Base-by-base conservation (phyloP, 2,888 invertebrate genomes). In the Caenorhabditis becei region DNA sequence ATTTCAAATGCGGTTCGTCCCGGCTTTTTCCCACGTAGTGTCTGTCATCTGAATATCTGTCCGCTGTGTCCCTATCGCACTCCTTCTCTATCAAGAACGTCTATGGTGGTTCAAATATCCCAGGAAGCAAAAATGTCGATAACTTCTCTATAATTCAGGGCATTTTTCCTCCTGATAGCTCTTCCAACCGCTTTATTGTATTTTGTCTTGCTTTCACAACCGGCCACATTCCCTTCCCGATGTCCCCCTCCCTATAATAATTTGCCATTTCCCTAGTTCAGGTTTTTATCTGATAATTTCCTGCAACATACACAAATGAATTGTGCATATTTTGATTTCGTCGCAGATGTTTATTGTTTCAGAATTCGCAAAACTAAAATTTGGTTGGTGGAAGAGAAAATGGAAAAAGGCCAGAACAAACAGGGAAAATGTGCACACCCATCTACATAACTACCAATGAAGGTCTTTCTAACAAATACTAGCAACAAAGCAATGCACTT, bases 381-480 rank as follows among this genome's bases (percentile, higher is more conserved):
- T 35, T 47, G n/a, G 47, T 47, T 47, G 47, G 28, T 54, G 54
- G 41, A 14, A 54, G n/a, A 20, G 28, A 35, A 23, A 28, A 28
- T 1, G 51, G 53, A 14, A 47, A 56, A n/a, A 14, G 2, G 2
- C 14, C 53, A 44, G 53, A 62, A 56, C 35, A 18, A 10, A 16
- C 18, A 59, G 41, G 14, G 59, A 54, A 61, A 66, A 74, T 53
- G 51, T 66, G 66, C 28, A 41, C 65, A 65, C 65, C 65, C 74
- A 74, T 74, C 74, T 58, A 63, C 75, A 47, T 44, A 61, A 62
- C 70, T 71, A 71, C 70, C 72, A 65, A 41, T 56, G 37, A 10
- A 54, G 16, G 44, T 41, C 49, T 65, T 65, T 63, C 59, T 66
- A n/a, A 58, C 49, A 63, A 75, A 66, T 75, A 75, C 75, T 75